Evolutionary conservation across 2,797 vertebrate species (phyloP).

Genomic region (Allobates femoralis): DNA sequence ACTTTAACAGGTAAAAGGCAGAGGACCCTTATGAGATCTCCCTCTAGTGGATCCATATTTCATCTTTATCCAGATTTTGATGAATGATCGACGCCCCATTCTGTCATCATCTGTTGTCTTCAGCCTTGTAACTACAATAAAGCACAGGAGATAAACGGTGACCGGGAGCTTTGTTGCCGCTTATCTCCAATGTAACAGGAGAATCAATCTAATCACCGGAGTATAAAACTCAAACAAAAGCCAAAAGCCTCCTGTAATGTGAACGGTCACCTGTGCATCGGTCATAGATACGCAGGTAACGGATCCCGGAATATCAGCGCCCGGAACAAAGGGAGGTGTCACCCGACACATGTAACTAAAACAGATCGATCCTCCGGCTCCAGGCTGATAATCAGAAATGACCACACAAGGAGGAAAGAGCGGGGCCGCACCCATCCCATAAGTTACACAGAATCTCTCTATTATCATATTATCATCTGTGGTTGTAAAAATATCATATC

Average conservation of each 20-base stretch:
- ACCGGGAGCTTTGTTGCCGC: not conserved
- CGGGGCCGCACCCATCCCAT: no score
- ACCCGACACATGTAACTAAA: not conserved
- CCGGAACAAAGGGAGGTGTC: not conserved
- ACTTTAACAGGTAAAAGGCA: no score
- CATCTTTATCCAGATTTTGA: no score
- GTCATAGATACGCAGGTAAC: not conserved
- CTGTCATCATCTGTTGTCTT: no score
- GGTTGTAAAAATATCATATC: no score
- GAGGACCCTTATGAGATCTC: no score
- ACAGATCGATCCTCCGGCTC: not conserved
- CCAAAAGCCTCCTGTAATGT: not conserved
- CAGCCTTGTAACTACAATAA: not conserved
- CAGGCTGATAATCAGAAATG: not conserved
- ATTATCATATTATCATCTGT: no score
- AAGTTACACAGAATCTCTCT: no score
- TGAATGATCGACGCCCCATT: no score
- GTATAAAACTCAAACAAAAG: not conserved
- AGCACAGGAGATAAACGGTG: not conserved
- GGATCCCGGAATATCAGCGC: not conserved
- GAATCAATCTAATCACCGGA: not conserved
- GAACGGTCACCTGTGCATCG: not conserved
- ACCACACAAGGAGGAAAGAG: not conserved
- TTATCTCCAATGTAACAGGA: not conserved
- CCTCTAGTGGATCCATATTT: no score